phyloP scores from a whole-genome alignment of 2,797 vertebrate genomes.

The Staurois parvus region DNA sequence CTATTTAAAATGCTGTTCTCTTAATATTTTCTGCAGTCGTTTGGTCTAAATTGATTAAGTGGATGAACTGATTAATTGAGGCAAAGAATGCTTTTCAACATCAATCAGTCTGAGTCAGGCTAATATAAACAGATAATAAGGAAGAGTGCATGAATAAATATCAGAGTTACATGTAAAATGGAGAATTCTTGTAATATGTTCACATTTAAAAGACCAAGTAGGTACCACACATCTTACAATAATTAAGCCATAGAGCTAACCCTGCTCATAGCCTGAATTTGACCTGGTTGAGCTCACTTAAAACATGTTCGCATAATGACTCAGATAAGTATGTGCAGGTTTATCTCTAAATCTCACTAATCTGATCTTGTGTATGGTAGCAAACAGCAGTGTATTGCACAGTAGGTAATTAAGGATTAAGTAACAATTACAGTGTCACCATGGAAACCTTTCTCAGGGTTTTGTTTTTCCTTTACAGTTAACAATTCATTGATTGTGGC shows the following conservation, averaged over 20 bases:
- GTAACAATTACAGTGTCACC: conserved; percentile 78
- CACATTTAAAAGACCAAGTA: not conserved
- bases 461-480: conserved; percentile 80
- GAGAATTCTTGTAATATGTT: not conserved
- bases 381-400: conserved; percentile 78
- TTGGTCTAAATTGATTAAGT: not conserved
- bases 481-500: conserved; percentile 54
- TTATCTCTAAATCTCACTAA: conserved; percentile 77
- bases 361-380: conserved; percentile 77
- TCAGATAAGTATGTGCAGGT: conserved; percentile 65
- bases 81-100: not conserved
- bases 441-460: conserved; percentile 74
- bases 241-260: not conserved
- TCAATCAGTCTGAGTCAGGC: not conserved
- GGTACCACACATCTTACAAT: not conserved
- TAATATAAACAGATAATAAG: not conserved
- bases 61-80: not conserved
- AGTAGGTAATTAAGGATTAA: conserved; percentile 77
- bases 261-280: conserved; percentile 32
- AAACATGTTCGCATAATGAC: conserved; percentile 42
- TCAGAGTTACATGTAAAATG: not conserved
- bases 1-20: not conserved
- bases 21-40: not conserved
- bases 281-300: conserved; percentile 45
- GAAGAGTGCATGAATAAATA: not conserved